These are phyloP conservation scores for Brachyhypopomus gauderio DNA, from an alignment of 2,113 vertebrate species.

Conservation along the genomic window DNA sequence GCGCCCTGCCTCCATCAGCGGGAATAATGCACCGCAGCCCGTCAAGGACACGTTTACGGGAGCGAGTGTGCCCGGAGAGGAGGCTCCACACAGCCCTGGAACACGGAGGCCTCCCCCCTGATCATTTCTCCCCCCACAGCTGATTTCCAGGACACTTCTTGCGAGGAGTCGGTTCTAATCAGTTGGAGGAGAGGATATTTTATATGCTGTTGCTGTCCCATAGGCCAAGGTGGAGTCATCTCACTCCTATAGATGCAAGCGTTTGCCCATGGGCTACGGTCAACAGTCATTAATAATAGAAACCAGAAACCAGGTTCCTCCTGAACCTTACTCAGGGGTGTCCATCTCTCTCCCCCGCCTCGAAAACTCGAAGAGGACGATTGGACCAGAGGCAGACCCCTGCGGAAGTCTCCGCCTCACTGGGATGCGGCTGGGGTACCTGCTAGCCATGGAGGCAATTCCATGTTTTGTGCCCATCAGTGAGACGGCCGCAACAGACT, in stretches of 20 bases:
- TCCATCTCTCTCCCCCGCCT: background rate
- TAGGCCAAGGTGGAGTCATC: constrained; percentile 26
- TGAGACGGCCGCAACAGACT: background rate
- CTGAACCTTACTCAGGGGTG: constrained; percentile 4
- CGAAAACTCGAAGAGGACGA: constrained; percentile 26
- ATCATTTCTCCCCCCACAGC: constrained; percentile 5
- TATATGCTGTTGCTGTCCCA: background rate
- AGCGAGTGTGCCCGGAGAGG: constrained; percentile 29
- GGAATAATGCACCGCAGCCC: constrained; percentile 41
- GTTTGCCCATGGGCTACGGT: constrained; percentile 44
- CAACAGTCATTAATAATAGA: constrained; percentile 53
- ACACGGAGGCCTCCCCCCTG: constrained; percentile 36
- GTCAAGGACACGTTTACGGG: constrained; percentile 49
- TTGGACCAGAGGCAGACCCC: background rate
- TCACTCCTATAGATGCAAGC: constrained; percentile 40
- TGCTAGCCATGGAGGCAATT: too few species aligned
- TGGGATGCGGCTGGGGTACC: too few species aligned
- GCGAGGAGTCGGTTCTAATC: constrained; percentile 38
- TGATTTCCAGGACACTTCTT: constrained; percentile 25
- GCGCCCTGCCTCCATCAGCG: constrained; percentile 48
- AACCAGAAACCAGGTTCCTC: constrained; percentile 32
- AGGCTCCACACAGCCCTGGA: constrained; percentile 17
- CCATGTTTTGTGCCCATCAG: constrained; percentile 6
- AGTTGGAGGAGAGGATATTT: constrained; percentile 19
- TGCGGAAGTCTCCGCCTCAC: too few species aligned